Evolutionary conservation across 2,113 vertebrate genomes (phyloP), one percentile per base, ranked within the genome.

Genomic region (Pluvianellus socialis): DNA sequence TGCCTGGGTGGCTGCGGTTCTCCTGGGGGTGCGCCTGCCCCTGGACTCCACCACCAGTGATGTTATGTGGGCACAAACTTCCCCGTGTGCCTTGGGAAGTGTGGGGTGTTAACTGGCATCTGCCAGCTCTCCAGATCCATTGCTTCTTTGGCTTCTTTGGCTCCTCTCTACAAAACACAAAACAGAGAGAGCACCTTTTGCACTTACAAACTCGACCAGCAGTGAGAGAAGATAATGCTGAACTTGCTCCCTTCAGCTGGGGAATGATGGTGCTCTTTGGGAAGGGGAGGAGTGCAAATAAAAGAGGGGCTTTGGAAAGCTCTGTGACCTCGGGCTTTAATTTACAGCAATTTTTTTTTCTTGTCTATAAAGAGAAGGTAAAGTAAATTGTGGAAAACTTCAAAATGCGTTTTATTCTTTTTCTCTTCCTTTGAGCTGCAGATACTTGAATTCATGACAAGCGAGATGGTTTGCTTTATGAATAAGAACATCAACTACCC

Each of bases 401-500:
- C 27, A 85, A 93, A 88, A 79, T 16, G 5, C 9, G 12, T 94
- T 33, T 85, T 91, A 14, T 79, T 79, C 2, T 68, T 89, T 71
- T 87, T 53, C 76, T 84, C 40, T 91, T 90, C 40, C 56, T 86
- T 86, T 83, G 77, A 70, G 77, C 44, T 62, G 24, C 61, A 62
- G 53, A 59, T 21, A 5, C 49, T 90, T 76, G 50, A 96, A 93
- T 66, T 94, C 44, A 53, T 66, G 49, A 61, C 58, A 91, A 50
- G 76, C 0, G 2, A 85, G 27, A 65, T 17, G 17, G 38, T 83
- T 94, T 93, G 62, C 49, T 83, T 82, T 88, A 79, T 79, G 84
- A 94, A 85, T 96, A 87, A 95, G 80, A 85, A 63, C 58, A 79
- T 92, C 87, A 93, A 26, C 84, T 49, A 50, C 58, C 58, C 93